Percentiles rank a stretch among this genome's conserved stretches.
phyloP scores from a whole-genome alignment of 1,140 invertebrate species.

The Tetramorium alpestre region DNA sequence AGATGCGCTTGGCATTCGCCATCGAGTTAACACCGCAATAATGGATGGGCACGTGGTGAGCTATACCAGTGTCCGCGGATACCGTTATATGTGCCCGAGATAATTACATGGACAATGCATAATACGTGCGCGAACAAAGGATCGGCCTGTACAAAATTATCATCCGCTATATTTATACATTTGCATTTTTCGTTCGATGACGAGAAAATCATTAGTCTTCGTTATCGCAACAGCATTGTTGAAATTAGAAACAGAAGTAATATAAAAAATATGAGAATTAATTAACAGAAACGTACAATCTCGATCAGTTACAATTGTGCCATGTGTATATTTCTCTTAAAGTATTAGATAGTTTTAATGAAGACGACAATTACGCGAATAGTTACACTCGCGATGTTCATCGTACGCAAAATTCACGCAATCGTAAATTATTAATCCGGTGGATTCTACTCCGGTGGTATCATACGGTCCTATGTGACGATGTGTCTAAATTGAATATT shows the following conservation, averaged over 20 bases:
- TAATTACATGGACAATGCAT: conserved; percentile 41
- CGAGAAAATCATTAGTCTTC: background rate
- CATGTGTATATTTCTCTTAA: background rate
- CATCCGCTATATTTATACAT: background rate
- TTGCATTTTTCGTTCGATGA: background rate
- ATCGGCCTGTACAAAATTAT: conserved; percentile 14
- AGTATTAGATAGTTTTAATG: conserved; percentile 10
- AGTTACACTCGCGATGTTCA: background rate
- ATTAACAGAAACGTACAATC: background rate
- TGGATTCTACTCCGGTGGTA: background rate
- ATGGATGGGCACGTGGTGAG: background rate
- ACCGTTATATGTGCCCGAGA: conserved; percentile 5
- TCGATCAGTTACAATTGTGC: background rate
- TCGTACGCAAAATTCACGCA: background rate
- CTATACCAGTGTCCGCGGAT: background rate
- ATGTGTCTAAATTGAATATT: conserved; percentile 22
- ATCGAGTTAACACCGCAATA: conserved; percentile 48
- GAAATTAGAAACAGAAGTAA: background rate
- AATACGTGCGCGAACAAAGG: conserved; percentile 15
- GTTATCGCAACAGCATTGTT: background rate
- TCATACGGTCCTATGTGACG: background rate
- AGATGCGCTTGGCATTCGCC: conserved; percentile 34
- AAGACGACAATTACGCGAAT: conserved; percentile 3
- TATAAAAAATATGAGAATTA: background rate
- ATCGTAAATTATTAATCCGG: conserved; percentile 42